These are phyloP conservation scores for Dynastes maya DNA, from an alignment of 2,888 invertebrate species.

Conservation along the genomic window DNA sequence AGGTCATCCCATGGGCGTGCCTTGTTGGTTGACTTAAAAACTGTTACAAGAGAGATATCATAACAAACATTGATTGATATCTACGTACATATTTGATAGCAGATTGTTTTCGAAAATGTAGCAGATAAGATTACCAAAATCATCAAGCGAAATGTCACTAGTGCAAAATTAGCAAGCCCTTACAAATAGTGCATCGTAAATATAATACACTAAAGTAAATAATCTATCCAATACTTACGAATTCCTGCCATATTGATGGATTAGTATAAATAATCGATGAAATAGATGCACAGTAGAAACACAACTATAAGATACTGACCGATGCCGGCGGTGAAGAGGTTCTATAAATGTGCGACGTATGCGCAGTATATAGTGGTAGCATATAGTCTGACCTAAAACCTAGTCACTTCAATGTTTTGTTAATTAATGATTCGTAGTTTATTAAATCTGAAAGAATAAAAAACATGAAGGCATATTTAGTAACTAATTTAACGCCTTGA, in stretches of 20 bases:
- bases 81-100: too few species aligned
- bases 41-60: too few species aligned
- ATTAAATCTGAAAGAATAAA: background rate
- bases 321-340: conserved; percentile 18
- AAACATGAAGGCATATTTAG: too few species aligned
- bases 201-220: too few species aligned
- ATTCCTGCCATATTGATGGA: conserved; percentile 45
- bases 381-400: conserved; percentile 3
- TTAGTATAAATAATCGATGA: conserved; percentile 24
- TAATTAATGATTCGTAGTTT: background rate
- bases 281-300: conserved; percentile 20
- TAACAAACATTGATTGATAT: too few species aligned
- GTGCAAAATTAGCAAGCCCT: too few species aligned
- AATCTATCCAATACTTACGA: conserved; percentile 14
- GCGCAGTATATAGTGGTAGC: conserved; percentile 24
- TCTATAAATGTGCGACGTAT: conserved; percentile 43
- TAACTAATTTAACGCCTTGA: too few species aligned
- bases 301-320: conserved; percentile 24
- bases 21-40: background rate
- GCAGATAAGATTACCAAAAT: too few species aligned
- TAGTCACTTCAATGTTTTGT: background rate
- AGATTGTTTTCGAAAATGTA: too few species aligned
- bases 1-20: conserved; percentile 37
- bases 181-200: too few species aligned
- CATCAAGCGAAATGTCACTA: too few species aligned